Evolutionary conservation across 2,113 vertebrate species (phyloP), one percentile per base, ranked within the genome.

Genomic region (Elephas maximus): DNA sequence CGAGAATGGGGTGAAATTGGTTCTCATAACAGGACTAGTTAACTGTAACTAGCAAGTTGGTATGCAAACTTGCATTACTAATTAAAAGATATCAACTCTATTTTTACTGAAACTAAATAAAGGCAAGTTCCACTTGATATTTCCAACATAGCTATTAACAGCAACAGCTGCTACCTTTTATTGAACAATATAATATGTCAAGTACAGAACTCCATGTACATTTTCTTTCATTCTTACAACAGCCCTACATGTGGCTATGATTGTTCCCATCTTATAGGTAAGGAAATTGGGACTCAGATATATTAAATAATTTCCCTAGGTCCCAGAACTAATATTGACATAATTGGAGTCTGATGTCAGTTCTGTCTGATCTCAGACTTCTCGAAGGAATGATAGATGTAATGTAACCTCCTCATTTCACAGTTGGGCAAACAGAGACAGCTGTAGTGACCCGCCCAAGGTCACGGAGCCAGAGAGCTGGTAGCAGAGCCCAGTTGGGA

Each of bases 71-170:
- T 92, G 3, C 78, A 10, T 81, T 67, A 53, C n/a, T 77, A 91
- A 48, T 84, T 77, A 93, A 45, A 18, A 57, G 33, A 2, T 28
- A 30, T 14, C 12, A 53, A 30, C 60, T 88, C 11, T 79, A 21
- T 30, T 76, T 89, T 92, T 51, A 81, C n/a, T 93, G 80, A 88
- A 93, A 63, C 77, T 83, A 93, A 94, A 65, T 48, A 81, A 96
- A 84, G 18, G 11, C 2, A 21, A 26, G n/a, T 82, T 90, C n/a
- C 83, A 62, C 44, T 44, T 74, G 65, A 30, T 57, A 51, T 78
- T 26, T 78, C 20, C 20, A 78, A 81, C 20, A 44, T 33, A 28
- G 30, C 37, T 71, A 1, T 23, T 85, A 76, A 74, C 77, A 85
- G n/a, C 2, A 51, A 41, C 37, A 77, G 12, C 30, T 65, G 45